phyloP scores from a whole-genome alignment of 2,113 vertebrate genomes.

The Lonchura striata region DNA sequence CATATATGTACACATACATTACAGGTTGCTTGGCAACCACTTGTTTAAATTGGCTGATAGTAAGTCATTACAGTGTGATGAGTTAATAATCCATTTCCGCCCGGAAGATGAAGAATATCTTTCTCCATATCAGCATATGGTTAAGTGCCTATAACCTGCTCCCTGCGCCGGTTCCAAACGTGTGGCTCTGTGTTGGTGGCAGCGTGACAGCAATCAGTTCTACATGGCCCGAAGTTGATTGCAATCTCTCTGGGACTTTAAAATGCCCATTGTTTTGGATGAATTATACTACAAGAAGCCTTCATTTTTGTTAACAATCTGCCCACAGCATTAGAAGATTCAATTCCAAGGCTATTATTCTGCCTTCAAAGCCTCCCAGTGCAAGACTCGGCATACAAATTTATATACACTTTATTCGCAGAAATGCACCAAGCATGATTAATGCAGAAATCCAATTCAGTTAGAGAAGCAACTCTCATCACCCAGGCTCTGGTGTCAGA shows the following conservation, averaged over 20 bases:
- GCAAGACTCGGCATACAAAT: conserved; percentile 54
- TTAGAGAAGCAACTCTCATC: conserved; percentile 23
- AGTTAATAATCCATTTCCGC: conserved; percentile 59
- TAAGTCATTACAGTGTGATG: conserved; percentile 45
- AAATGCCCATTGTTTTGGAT: conserved; percentile 62
- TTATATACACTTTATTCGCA: conserved; percentile 27
- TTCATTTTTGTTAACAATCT: conserved; percentile 66
- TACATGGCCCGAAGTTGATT: conserved; percentile 23
- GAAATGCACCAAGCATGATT: conserved; percentile 20
- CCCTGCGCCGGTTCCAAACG: background rate
- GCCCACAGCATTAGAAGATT: conserved; percentile 64
- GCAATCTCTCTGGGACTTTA: conserved; percentile 56
- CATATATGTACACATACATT: background rate
- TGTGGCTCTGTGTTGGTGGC: background rate
- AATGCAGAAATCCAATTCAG: conserved; percentile 54
- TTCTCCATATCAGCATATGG: conserved; percentile 40
- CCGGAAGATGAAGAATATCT: conserved; percentile 41
- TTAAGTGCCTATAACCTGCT: conserved; percentile 49
- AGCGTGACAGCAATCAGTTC: conserved; percentile 45
- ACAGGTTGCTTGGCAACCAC: background rate
- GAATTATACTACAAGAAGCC: conserved; percentile 61
- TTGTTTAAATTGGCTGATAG: conserved; percentile 30
- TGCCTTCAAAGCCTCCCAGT: conserved; percentile 50
- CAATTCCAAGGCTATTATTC: conserved; percentile 66
- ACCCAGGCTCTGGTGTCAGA: conserved; percentile 10